Evolutionary conservation across 1,140 invertebrate species (phyloP), one percentile per base, ranked within the genome.

Genomic region (Hyles euphorbiae): DNA sequence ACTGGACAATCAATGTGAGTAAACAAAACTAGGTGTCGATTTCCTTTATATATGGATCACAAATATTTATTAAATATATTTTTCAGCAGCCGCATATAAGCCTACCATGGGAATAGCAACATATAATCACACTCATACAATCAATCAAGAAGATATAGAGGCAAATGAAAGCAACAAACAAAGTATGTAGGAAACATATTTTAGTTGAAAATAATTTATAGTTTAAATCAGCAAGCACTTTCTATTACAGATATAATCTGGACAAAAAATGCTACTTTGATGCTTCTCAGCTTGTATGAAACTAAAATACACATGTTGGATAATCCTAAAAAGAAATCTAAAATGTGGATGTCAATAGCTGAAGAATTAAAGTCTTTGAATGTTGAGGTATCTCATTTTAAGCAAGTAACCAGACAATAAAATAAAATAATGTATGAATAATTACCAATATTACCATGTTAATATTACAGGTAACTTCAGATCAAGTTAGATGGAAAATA

Each of bases 401-500:
- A 11, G n/a, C 34, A n/a, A 6, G 10, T 10, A 22, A 48, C n/a
- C 22, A 22, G 22, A 22, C 22, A 22, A 22, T 22, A 0, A 22
- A 22, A 22, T 22, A 22, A 22, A 22, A 22, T 22, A 22, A 22
- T 22, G 22, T 22, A 22, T 22, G 22, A 22, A 22, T 22, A 22
- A 22, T 22, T 22, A 22, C 22, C 22, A 2, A 9, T 47, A 32
- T 50, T 40, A 32, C 2, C 50, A 9, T 12, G 51, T 53, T 40
- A 56, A 54, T 33, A 44, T 53, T 67, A 46, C 53, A 79, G 76
- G 80, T 83, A 33, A 83, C 80, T 50, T 60, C 80, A 60, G 80
- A 83, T 63, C 80, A 83, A 72, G 80, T 83, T 2, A 70, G 80
- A 59, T 83, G 80, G 80, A 83, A 83, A 75, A 75, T 83, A 58